These are phyloP conservation scores for Aurelia aurita DNA, from an alignment of 30 jellyfish, hydroid and myxozoan genomes.

Conservation along the genomic window DNA sequence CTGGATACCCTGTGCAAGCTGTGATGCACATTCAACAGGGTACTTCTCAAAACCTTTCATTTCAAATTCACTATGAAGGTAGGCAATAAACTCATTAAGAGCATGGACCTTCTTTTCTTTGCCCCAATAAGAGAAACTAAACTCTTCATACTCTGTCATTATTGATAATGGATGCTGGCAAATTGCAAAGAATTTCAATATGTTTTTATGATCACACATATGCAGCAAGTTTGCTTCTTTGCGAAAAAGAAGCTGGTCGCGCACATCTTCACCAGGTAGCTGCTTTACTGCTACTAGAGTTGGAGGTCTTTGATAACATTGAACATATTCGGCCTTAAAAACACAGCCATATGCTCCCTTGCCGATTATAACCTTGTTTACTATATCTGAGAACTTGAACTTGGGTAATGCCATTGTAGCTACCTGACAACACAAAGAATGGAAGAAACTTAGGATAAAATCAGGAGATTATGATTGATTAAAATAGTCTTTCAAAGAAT, in stretches of 20 bases:
- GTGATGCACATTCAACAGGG: constrained; percentile 43
- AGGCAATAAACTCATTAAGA: constrained; percentile 18
- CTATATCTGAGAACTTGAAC: neutral
- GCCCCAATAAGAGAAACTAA: constrained; percentile 20
- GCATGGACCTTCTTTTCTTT: constrained; percentile 25
- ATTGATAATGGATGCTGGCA: constrained; percentile 11
- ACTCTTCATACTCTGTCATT: constrained; percentile 26
- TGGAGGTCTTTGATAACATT: constrained; percentile 7
- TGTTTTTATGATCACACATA: constrained; percentile 5
- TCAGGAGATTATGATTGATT: too few relatives aligned
- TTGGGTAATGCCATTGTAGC: too few relatives aligned
- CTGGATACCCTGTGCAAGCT: constrained; percentile 42
- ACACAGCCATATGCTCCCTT: constrained; percentile 39
- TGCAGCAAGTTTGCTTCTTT: constrained; percentile 33
- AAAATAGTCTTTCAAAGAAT: too few relatives aligned
- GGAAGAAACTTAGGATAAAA: too few relatives aligned
- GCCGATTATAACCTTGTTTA: constrained; percentile 20
- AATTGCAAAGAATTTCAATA: constrained; percentile 21
- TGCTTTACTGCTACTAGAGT: constrained; percentile 21
- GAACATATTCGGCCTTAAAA: constrained; percentile 18
- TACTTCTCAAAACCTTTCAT: constrained; percentile 26
- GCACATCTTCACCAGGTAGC: constrained; percentile 39
- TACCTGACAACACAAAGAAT: too few relatives aligned
- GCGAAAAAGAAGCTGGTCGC: constrained; percentile 31
- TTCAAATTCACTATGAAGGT: constrained; percentile 26